Conservation (phyloP, 1,140 invertebrate species). For the Lordiphosa clarofinis region DNA sequence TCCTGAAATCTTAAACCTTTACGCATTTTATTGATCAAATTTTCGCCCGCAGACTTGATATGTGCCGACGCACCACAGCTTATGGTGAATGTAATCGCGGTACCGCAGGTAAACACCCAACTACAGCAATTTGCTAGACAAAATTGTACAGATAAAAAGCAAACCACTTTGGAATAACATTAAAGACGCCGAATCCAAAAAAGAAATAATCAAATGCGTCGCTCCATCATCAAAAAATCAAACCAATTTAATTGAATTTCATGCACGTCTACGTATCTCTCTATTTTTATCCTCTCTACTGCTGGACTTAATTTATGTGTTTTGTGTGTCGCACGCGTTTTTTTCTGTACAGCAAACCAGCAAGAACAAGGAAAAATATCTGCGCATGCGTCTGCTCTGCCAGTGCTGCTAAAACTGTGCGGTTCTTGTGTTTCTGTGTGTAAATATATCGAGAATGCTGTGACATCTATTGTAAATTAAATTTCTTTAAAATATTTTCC, state of each 20-base stretch:
- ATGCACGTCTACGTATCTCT: conserved; percentile 67
- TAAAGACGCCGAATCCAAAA: conserved; percentile 64
- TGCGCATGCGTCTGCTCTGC: conserved; percentile 35
- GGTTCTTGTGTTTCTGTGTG: conserved; percentile 21
- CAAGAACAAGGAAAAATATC: conserved; percentile 27
- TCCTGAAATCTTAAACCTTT: conserved; percentile 42
- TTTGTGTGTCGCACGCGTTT: conserved; percentile 57
- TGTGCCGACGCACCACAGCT: conserved; percentile 96
- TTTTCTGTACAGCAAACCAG: conserved; percentile 43
- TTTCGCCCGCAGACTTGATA: conserved; percentile 94
- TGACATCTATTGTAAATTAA: not conserved
- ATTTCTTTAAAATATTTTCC: not conserved
- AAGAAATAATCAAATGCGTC: conserved; percentile 40
- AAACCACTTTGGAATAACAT: conserved; percentile 52
- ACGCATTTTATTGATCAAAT: conserved; percentile 75
- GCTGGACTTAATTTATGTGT: conserved; percentile 32
- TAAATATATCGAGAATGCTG: conserved; percentile 3
- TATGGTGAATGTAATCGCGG: conserved; percentile 97
- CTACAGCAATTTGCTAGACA: conserved; percentile 57
- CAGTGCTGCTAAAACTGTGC: conserved; percentile 39
- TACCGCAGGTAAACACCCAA: conserved; percentile 90
- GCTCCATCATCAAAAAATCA: conserved; percentile 67
- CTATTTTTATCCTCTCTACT: conserved; percentile 29
- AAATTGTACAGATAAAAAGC: conserved; percentile 14
- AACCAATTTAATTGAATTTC: conserved; percentile 75